phyloP scores from a whole-genome alignment of 2,888 invertebrate genomes.

The Xylota segnis region DNA sequence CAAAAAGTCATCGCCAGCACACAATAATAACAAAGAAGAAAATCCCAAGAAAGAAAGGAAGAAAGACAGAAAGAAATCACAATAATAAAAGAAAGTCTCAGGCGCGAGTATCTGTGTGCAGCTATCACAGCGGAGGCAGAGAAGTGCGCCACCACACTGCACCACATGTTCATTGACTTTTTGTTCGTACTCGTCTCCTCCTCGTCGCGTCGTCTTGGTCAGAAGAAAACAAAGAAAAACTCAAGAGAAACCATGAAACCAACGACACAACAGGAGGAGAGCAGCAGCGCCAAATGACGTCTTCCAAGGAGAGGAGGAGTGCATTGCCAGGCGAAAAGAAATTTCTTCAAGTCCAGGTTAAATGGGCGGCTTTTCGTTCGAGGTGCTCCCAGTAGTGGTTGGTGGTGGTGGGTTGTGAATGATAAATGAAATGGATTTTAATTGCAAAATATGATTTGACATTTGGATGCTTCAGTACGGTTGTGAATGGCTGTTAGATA shows the following conservation, averaged over 20 bases:
- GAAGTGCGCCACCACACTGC: constrained; percentile 43
- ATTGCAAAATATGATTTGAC: constrained; percentile 76
- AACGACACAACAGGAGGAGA: constrained; percentile 18
- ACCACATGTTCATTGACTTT: constrained; percentile 61
- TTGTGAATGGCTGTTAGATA: constrained; percentile 41
- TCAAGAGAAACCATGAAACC: constrained; percentile 16
- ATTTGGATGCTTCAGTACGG: constrained; percentile 64
- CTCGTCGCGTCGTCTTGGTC: constrained; percentile 10
- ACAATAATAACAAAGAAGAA: constrained; percentile 35
- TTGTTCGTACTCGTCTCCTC: constrained; percentile 32
- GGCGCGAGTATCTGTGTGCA: neutral
- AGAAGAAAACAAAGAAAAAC: neutral
- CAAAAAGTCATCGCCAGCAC: constrained; percentile 67
- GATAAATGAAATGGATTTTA: constrained; percentile 72
- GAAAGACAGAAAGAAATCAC: constrained; percentile 51
- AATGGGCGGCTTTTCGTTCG: constrained; percentile 58
- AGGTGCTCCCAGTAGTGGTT: neutral
- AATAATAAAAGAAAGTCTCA: constrained; percentile 69
- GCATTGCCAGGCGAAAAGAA: constrained; percentile 28
- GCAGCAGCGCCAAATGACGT: neutral
- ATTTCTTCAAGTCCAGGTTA: constrained; percentile 58
- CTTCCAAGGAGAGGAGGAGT: neutral
- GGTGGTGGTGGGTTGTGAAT: constrained; percentile 46
- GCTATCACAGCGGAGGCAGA: constrained; percentile 18
- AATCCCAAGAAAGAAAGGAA: constrained; percentile 13